Conservation (phyloP, 2,797 vertebrate species). For the Eulemur rubriventer region DNA sequence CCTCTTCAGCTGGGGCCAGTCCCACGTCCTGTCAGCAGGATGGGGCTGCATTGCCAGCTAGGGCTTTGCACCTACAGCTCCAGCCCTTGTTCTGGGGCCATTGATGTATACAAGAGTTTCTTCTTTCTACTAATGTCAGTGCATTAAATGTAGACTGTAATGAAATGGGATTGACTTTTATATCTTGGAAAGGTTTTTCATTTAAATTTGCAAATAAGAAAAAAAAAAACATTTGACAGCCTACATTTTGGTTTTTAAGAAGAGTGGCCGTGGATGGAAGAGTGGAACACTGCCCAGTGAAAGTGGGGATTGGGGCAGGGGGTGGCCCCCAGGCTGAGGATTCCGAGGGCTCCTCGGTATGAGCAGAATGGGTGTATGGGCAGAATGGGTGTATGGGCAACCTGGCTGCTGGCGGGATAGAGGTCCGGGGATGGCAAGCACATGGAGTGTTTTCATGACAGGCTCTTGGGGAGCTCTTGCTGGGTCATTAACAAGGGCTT, state of each 20-base stretch:
- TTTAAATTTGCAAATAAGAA: constrained; percentile 8
- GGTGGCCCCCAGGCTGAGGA: neutral
- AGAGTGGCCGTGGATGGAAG: neutral
- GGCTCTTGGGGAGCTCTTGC: neutral
- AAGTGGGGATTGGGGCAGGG: neutral
- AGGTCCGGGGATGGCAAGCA: neutral
- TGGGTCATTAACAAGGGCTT: neutral
- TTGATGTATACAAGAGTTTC: rapidly evolving
- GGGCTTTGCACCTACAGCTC: neutral
- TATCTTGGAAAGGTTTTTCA: neutral
- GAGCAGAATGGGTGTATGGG: neutral
- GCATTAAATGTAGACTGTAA: neutral
- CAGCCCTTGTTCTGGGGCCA: neutral
- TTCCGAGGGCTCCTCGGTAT: neutral
- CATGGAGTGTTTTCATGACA: neutral
- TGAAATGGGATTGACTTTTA: neutral
- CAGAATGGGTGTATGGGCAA: neutral
- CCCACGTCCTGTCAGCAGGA: neutral
- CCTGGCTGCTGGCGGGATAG: neutral
- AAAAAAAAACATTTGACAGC: neutral
- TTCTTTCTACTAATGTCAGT: neutral
- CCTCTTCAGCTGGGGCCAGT: neutral
- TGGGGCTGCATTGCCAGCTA: neutral
- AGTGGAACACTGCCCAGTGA: neutral
- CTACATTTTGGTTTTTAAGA: neutral